These are phyloP conservation scores for Nebria brevicollis DNA, from an alignment of 2,888 invertebrate species.

Conservation along the genomic window DNA sequence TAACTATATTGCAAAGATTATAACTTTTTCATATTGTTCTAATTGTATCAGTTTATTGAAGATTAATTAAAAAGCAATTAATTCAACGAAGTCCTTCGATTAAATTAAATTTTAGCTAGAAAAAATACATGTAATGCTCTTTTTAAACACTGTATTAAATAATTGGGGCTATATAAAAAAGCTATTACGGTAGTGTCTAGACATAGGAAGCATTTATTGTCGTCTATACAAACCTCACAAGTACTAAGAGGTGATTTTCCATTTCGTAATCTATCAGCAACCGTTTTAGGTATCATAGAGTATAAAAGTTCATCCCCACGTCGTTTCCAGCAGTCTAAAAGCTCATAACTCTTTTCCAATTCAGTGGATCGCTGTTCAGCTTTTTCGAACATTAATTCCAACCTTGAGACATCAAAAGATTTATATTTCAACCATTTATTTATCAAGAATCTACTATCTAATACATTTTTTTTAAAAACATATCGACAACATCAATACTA, in stretches of 20 bases:
- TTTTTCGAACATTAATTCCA: slow-evolving; percentile 84
- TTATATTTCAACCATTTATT: background rate
- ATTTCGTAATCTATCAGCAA: slow-evolving; percentile 81
- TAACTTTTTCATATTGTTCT: no score
- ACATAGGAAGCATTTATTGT: background rate
- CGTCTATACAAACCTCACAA: slow-evolving; percentile 71
- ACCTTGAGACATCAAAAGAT: slow-evolving; percentile 59
- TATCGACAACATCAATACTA: no score
- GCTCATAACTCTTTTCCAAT: slow-evolving; percentile 78
- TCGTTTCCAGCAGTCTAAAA: slow-evolving; percentile 86
- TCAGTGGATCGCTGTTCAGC: slow-evolving; percentile 83
- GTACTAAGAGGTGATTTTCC: slow-evolving; percentile 82
- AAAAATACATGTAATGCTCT: no score
- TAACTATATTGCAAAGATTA: no score
- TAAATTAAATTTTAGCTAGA: no score
- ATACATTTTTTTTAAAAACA: no score
- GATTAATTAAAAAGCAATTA: no score
- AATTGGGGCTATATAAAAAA: no score
- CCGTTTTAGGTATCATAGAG: slow-evolving; percentile 90
- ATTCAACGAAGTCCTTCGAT: no score
- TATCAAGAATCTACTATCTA: background rate
- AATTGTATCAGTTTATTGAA: no score
- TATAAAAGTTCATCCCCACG: slow-evolving; percentile 87
- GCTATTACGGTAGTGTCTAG: no score
- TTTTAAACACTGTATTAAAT: no score